Conservation (phyloP, 2,797 vertebrate species). For the Apogon hyalosoma region DNA sequence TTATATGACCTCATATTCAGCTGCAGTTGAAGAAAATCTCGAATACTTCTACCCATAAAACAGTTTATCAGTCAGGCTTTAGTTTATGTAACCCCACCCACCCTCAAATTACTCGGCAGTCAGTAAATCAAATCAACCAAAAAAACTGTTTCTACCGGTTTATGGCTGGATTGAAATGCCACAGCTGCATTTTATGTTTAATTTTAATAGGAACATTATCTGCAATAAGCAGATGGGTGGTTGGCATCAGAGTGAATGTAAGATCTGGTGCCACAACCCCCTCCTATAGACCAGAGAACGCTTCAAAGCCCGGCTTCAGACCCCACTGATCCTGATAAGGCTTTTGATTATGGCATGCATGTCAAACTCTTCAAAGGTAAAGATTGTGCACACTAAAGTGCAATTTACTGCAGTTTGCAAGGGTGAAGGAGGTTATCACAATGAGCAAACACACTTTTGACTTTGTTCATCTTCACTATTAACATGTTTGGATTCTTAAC, state of each 20-base stretch:
- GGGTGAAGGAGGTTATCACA: background rate
- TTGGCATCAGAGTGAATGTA: constrained; percentile 36
- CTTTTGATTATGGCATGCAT: constrained; percentile 33
- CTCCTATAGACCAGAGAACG: constrained; percentile 35
- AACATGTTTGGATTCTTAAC: background rate
- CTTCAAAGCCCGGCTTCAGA: constrained; percentile 31
- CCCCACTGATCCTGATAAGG: constrained; percentile 34
- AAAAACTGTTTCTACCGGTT: constrained; percentile 9
- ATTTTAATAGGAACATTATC: constrained; percentile 59
- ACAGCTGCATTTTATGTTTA: constrained; percentile 39
- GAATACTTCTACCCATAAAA: constrained; percentile 2
- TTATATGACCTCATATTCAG: constrained; percentile 31
- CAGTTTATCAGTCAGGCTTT: constrained; percentile 19
- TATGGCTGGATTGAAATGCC: constrained; percentile 38
- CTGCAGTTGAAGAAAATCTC: constrained; percentile 12
- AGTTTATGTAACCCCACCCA: constrained; percentile 21
- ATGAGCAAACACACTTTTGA: no score
- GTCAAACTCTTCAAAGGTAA: constrained; percentile 23
- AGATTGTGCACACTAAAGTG: constrained; percentile 28
- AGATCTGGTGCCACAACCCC: constrained; percentile 19
- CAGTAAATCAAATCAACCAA: constrained; percentile 36
- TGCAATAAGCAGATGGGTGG: constrained; percentile 54
- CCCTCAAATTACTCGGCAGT: constrained; percentile 15
- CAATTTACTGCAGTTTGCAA: background rate
- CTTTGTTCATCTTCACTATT: no score